Evolutionary conservation across 1,140 invertebrate genomes (phyloP), one percentile per base, ranked within the genome.

Genomic region (Lycorma delicatula): DNA sequence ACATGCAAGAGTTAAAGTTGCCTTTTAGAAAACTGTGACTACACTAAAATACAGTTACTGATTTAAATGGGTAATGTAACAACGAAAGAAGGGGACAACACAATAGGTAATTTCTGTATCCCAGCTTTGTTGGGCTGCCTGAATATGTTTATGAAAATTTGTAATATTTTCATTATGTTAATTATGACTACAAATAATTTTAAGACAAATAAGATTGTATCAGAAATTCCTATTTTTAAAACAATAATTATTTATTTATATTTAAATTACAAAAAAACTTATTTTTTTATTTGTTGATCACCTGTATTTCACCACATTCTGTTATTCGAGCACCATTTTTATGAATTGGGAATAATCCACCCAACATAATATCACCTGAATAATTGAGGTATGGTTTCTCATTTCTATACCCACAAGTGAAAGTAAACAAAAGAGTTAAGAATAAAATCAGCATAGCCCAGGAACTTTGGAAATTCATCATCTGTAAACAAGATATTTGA

Each of bases 291-390:
- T 25, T 46, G n/a, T n/a, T n/a, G n/a, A n/a, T n/a, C 28, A 75
- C 73, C 71, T 75, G 74, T 20, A 75, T 60, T 54, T 62, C 55
- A 31, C 72, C 75, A 56, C 75, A 76, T 11, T 56, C 47, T 3
- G 58, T 50, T 58, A 63, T 60, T 28, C 56, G 60, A 53, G 64
- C 54, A 57, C 61, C 65, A 58, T 67, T 64, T n/a, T 68, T 66
- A 60, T 78, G 76, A 50, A 78, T 70, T 1, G 76, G 76, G 48
- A 78, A 75, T 1, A 78, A 58, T 13, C 74, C 74, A 2, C 76
- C 76, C 7, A 78, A 61, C 53, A 77, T 64, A 23, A 77, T 71
- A 59, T 76, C 75, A 9, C 73, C 73, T 5, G 71, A 62, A 18
- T 66, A 64, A 56, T 74, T 72, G n/a, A 68, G 59, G 41, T 62